Base-by-base conservation (phyloP, 2,113 vertebrate genomes). In the Erythrocercus mccallii region DNA sequence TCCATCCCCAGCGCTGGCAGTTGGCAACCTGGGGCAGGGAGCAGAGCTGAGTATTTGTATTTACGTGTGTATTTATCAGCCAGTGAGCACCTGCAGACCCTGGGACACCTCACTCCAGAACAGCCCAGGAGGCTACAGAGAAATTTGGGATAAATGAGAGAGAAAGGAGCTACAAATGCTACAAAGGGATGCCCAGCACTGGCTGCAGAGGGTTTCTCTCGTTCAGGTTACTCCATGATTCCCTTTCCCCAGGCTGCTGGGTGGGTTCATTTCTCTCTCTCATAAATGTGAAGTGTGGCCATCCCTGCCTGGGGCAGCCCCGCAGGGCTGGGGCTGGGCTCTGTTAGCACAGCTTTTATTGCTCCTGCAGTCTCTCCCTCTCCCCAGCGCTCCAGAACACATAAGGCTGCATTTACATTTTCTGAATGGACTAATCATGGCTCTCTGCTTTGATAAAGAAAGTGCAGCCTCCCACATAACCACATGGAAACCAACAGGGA, bases 341-440 rank as follows among this genome's bases (percentile, higher is more conserved):
- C 79, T 48, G 2, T 40, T 20, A 27, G 20, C 62, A 5, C 40
- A 37, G 79, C 76, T 58, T 74, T 78, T 81, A 74, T 81, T 92
- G 92, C 90, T 94, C 88, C 95, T 45, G 19, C 89, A 93, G 90
- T 15, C 90, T 90, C 17, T 74, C 79, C 81, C 74, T 45, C 81
- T 91, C 85, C 38, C 78, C 61, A 47, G 42, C 35, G 45, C 91
- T 79, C 79, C 92, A 87, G 54, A 95, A 70, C 94, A 77, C 74
- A 91, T 72, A 69, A 93, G 33, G 90, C 88, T 73, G 78, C 96
- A 97, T 97, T 97, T 97, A 94, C 97, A 97, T 97, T 97, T 97
- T 96, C 96, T 97, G 97, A 97, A 97, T 97, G 97, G 96, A 96
- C 96, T 97, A 96, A 97, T 97, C 97, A 97, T 42, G 96, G 89